Evolutionary conservation across 2,113 vertebrate species (phyloP).

Genomic region (Cynopterus brachyotis): DNA sequence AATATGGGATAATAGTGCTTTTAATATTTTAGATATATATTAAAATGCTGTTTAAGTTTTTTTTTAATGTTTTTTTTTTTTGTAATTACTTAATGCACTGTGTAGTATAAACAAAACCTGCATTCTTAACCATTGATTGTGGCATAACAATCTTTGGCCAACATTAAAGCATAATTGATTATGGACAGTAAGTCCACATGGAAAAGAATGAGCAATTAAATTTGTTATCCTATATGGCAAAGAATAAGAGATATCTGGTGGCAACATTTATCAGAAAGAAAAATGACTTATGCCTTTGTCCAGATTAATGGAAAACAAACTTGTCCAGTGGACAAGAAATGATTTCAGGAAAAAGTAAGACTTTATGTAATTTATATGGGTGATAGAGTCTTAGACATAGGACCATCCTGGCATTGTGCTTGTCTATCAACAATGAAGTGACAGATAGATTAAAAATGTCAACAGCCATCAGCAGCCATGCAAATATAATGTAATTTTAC

Average conservation of each 20-base stretch:
- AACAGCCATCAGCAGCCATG: not conserved
- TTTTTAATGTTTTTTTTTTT: too few species aligned
- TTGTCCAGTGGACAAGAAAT: too few species aligned
- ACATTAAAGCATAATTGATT: not conserved
- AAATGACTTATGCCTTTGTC: not conserved
- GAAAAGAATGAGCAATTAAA: not conserved
- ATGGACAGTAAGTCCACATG: not conserved
- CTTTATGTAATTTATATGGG: not conserved
- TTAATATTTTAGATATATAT: not conserved
- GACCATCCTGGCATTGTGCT: not conserved
- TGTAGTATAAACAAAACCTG: not conserved
- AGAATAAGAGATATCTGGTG: not conserved
- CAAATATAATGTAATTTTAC: not conserved
- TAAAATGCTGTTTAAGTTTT: not conserved
- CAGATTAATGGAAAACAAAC: not conserved
- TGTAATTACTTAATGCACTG: not conserved
- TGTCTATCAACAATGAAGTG: not conserved
- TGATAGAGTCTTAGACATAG: not conserved
- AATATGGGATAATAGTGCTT: constrained; percentile 5
- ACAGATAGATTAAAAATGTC: not conserved
- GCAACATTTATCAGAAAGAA: not conserved
- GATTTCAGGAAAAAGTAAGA: not conserved
- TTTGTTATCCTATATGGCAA: not conserved
- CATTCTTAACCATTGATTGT: not conserved
- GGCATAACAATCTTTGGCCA: not conserved